Evolutionary conservation across 2,113 vertebrate genomes (phyloP).

Genomic region (Motacilla tschutschensis): DNA sequence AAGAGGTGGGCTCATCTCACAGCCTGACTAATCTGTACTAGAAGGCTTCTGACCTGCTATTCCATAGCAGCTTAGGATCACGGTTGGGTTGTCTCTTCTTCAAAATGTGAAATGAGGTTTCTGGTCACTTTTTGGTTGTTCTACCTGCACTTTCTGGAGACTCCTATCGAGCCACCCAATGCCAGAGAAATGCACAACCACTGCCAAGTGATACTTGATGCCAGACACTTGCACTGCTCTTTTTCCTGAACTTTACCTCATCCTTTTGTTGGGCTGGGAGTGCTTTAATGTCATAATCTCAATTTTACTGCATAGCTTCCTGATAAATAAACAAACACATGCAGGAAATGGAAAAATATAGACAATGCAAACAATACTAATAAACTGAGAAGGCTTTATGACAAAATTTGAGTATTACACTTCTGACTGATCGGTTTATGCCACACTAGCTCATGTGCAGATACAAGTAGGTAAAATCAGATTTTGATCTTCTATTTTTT

Average conservation of each 20-base stretch:
- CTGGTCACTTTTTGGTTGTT: neutral
- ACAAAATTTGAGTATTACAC: neutral
- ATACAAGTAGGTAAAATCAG: neutral
- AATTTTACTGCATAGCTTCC: neutral
- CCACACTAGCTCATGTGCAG: neutral
- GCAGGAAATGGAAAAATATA: neutral
- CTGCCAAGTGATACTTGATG: neutral
- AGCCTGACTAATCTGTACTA: neutral
- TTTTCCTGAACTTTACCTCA: neutral
- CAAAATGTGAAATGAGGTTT: neutral
- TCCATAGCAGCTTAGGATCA: neutral
- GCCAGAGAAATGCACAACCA: neutral
- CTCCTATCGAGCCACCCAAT: accelerated
- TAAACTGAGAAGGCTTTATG: neutral
- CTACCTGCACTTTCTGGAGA: neutral
- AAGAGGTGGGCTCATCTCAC: neutral
- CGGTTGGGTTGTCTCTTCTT: neutral
- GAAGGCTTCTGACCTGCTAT: neutral
- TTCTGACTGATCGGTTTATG: neutral
- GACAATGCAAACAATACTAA: neutral
- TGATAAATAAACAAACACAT: neutral
- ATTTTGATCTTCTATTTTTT: neutral
- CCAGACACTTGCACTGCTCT: neutral
- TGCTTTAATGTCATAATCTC: neutral
- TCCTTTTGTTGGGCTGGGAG: neutral